Percentiles rank a stretch among this genome's conserved stretches.
These are phyloP conservation scores for Promerops cafer DNA, from an alignment of 2,113 vertebrate species.

Conservation along the genomic window DNA sequence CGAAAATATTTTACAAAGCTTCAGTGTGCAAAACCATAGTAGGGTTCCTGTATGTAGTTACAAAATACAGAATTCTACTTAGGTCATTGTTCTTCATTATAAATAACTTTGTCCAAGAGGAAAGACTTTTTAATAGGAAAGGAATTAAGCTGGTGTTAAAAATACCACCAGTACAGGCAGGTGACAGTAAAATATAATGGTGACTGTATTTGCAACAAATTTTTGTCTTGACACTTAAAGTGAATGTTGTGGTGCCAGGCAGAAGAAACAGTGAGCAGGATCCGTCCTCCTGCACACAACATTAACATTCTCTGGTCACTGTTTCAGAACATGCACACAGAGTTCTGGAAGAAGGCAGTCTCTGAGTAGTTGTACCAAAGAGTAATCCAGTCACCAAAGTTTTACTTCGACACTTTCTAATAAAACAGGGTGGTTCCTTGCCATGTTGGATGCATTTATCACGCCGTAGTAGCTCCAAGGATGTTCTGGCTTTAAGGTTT, in stretches of 20 bases:
- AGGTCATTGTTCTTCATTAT: not conserved
- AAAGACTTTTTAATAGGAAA: not conserved
- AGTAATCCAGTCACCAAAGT: not conserved
- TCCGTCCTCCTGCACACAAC: not conserved
- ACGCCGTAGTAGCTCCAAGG: not conserved
- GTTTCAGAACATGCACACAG: not conserved
- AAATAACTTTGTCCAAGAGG: not conserved
- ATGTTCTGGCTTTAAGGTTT: not conserved
- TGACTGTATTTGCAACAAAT: not conserved
- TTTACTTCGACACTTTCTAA: not conserved
- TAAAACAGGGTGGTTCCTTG: not conserved
- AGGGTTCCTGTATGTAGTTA: not conserved
- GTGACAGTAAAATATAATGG: not conserved
- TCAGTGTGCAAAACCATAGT: not conserved
- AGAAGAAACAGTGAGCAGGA: not conserved
- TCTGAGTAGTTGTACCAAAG: not conserved
- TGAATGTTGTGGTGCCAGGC: not conserved
- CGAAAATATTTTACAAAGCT: not conserved
- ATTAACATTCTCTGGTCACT: not conserved
- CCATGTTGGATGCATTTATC: not conserved
- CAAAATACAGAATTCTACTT: not conserved
- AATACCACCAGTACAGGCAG: not conserved
- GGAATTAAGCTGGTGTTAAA: not conserved
- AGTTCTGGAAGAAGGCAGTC: not conserved
- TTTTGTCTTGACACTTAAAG: not conserved